Evolutionary conservation across 2,888 invertebrate species (phyloP), one percentile per base, ranked within the genome.

Genomic region (Apamea epomidion): DNA sequence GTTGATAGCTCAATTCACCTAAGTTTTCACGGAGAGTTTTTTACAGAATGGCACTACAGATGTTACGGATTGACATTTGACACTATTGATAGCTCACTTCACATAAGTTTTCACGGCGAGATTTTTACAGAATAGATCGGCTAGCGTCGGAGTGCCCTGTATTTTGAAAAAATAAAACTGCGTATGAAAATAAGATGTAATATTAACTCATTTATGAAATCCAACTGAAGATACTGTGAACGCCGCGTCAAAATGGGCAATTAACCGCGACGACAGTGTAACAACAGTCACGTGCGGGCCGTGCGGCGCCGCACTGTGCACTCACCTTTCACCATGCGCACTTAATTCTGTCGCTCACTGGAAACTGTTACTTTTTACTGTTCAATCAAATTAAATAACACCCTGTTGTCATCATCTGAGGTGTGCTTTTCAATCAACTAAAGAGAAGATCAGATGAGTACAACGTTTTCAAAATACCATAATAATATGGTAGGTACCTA

Each of bases 221-320:
- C 4, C n/a, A 25, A 45, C 54, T 67, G 32, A 32, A 67, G 18
- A 16, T 14, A 37, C 8, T 45, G 32, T 14, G 32, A 76, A 25
- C 8, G 25, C 14, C 8, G 25, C 16, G 25, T 54, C 25, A 18
- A 76, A 64, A 45, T 60, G 32, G 8, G 48, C 25, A 91, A 92
- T 92, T 90, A 92, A 90, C 91, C 84, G 86, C 86, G 90, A 90
- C 90, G 91, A 93, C 91, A 90, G 88, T 93, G 90, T 86, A 91
- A 91, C 90, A 93, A 93, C n/a, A 16, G 90, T 88, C 92, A 83
- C 86, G 87, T 86, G 91, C 87, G 91, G 90, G 92, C 81, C 87
- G 87, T 87, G 91, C 86, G 91, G 90, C 91, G 91, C 91, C 90
- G 90, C 85, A 81, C 83, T 74, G 83, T 85, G 82, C 75, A 51